Evolutionary conservation across 1,140 invertebrate genomes (phyloP).

Genomic region (Epicauta chinensis): DNA sequence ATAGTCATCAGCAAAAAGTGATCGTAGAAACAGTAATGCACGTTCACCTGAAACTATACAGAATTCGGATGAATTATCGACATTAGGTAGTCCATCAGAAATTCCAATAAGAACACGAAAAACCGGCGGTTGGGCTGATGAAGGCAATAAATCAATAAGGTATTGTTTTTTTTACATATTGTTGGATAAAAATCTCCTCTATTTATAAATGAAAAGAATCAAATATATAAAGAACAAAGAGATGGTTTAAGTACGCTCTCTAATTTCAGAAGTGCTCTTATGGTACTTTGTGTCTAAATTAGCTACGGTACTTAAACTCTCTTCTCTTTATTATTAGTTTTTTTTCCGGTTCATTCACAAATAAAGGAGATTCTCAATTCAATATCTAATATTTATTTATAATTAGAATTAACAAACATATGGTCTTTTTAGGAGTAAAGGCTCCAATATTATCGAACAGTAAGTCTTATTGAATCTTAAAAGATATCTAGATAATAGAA

Average conservation of each 20-base stretch:
- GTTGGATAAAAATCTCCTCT: neutral
- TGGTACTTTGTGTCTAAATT: no score
- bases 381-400: no score
- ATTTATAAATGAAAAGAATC: no score
- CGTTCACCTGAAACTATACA: slow-evolving; percentile 17
- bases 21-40: slow-evolving; percentile 28
- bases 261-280: no score
- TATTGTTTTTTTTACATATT: neutral
- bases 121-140: slow-evolving; percentile 38
- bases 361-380: no score
- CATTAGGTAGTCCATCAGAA: slow-evolving; percentile 20
- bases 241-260: no score
- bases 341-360: no score
- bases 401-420: no score
- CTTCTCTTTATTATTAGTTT: no score
- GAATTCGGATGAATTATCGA: slow-evolving; percentile 9
- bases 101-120: slow-evolving; percentile 26
- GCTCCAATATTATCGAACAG: slow-evolving; percentile 36
- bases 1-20: slow-evolving; percentile 29
- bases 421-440: slow-evolving; percentile 24
- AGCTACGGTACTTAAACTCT: no score
- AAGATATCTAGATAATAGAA: neutral
- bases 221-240: no score
- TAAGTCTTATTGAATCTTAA: slow-evolving; percentile 17
- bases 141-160: slow-evolving; percentile 36